phyloP scores from a whole-genome alignment of 2,888 invertebrate genomes.

The Acrobasis suavella region DNA sequence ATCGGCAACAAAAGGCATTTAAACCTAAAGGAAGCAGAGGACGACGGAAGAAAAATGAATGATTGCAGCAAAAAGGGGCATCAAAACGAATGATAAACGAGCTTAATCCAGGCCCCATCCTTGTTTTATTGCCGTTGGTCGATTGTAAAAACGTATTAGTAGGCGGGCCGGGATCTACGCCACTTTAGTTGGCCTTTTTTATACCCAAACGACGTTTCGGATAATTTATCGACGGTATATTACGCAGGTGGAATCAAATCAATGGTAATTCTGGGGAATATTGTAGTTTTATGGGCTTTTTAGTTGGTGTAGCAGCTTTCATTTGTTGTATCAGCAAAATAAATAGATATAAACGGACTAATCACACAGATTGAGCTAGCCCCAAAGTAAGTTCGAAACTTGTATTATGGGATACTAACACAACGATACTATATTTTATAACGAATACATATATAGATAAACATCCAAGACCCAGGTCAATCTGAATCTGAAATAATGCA shows the following conservation, averaged over 20 bases:
- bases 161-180: slow-evolving; percentile 65
- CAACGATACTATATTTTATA: too few relatives aligned
- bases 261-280: slow-evolving; percentile 12
- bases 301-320: neutral
- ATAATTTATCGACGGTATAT: slow-evolving; percentile 66
- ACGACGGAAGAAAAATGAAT: slow-evolving; percentile 81
- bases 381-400: too few relatives aligned
- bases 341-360: too few relatives aligned
- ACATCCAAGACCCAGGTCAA: too few relatives aligned
- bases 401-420: too few relatives aligned
- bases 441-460: too few relatives aligned
- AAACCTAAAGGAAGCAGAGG: slow-evolving; percentile 77
- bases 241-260: slow-evolving; percentile 37
- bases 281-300: slow-evolving; percentile 8
- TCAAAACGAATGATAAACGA: slow-evolving; percentile 82
- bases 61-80: slow-evolving; percentile 81
- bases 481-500: too few relatives aligned
- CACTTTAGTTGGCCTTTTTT: slow-evolving; percentile 71
- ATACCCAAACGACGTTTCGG: slow-evolving; percentile 59
- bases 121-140: slow-evolving; percentile 78
- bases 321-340: neutral
- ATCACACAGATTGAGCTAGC: too few relatives aligned
- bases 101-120: slow-evolving; percentile 78
- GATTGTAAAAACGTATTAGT: slow-evolving; percentile 82
- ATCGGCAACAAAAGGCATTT: slow-evolving; percentile 70